Conservation (phyloP, 2,797 vertebrate genomes). For the Enteromius thamalakanensis region DNA sequence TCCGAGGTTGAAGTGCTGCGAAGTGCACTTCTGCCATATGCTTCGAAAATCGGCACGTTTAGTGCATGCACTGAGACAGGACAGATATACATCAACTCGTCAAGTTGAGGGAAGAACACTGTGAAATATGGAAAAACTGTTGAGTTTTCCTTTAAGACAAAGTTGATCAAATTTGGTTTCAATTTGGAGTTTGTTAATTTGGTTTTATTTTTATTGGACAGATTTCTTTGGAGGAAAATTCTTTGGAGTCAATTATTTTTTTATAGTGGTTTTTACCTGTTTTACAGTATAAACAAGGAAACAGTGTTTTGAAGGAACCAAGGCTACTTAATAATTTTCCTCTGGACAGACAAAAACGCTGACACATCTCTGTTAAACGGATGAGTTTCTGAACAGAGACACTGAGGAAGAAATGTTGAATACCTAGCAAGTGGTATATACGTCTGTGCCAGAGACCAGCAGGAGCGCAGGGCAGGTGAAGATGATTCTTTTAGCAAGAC, state of each 20-base stretch:
- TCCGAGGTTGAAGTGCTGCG: no score
- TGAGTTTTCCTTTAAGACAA: neutral
- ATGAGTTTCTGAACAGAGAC: neutral
- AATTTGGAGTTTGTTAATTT: neutral
- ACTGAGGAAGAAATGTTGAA: neutral
- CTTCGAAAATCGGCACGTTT: no score
- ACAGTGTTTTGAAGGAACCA: no score
- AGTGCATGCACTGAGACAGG: no score
- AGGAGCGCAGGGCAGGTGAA: conserved; percentile 93
- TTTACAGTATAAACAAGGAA: no score
- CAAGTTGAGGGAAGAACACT: no score
- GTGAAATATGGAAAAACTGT: no score
- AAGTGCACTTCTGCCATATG: no score
- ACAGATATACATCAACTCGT: no score
- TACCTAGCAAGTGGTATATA: conserved; percentile 98
- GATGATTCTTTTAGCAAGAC: conserved; percentile 98
- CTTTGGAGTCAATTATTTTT: no score
- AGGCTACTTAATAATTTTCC: no score
- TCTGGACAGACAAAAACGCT: neutral
- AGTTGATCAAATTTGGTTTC: neutral
- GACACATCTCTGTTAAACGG: neutral
- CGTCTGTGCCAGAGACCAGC: conserved; percentile 97
- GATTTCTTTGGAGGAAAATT: neutral
- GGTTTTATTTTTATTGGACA: neutral
- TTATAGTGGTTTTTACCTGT: no score